A percentile compares a stretch with the other conserved stretches of the same genome.
phyloP scores from a whole-genome alignment of 2,888 invertebrate genomes.

The Drosophila atroscutellata region DNA sequence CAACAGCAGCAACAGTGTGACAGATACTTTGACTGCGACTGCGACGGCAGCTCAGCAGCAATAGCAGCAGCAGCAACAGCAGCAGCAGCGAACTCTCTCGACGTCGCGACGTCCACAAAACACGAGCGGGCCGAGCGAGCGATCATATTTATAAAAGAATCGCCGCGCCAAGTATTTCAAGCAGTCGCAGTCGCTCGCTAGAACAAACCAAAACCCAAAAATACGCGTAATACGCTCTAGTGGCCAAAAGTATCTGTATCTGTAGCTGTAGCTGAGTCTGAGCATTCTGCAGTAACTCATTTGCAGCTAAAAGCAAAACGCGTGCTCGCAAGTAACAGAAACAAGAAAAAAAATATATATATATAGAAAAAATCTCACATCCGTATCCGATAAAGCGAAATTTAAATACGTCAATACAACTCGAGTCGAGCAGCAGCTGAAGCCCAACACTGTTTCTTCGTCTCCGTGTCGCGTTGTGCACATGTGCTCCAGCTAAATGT shows the following conservation, averaged over 20 bases:
- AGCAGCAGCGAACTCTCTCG: conserved; percentile 50
- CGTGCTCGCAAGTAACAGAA: conserved; percentile 6
- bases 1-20: conserved; percentile 21
- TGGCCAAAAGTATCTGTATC: conserved; percentile 22
- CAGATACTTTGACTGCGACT: conserved; percentile 21
- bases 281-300: not conserved
- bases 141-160: conserved; percentile 83
- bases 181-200: conserved; percentile 80
- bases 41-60: not conserved
- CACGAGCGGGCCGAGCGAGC: conserved; percentile 31
- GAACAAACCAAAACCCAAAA: conserved; percentile 69
- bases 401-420: conserved; percentile 8
- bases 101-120: conserved; percentile 7
- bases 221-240: conserved; percentile 26
- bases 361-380: not conserved
- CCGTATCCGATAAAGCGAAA: conserved; percentile 33
- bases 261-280: conserved; percentile 21
- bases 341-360: not conserved
- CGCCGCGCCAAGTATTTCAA: conserved; percentile 73
- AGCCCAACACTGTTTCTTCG: conserved; percentile 8
- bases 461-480: conserved; percentile 28
- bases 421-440: not conserved
- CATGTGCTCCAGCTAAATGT: conserved; percentile 67
- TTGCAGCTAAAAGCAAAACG: conserved; percentile 19
- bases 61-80: conserved; percentile 6